Base-by-base conservation (phyloP, 2,113 vertebrate species). In the Tonatia bakeri region DNA sequence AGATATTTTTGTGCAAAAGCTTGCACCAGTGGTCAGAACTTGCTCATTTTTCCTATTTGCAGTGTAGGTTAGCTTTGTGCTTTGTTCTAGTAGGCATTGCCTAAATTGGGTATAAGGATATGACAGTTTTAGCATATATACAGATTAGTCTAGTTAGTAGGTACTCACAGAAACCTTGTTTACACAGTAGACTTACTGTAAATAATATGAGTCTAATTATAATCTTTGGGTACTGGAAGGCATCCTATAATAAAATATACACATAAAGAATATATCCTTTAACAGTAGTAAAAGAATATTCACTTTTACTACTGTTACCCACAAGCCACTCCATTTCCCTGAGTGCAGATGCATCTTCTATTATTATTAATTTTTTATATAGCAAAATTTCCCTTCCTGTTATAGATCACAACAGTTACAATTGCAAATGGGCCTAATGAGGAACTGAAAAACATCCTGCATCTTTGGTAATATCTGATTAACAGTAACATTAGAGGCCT, bases 391-490 rank as follows among this genome's bases (percentile, higher is more conserved):
- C 83, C 16, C 26, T 94, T 95, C 76, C 82, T 91, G 82, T 45
- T 47, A 40, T 0, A 93, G 64, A 80, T 14, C 87, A 94, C 38
- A 52, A 5, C 65, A 65, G 45, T 93, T 84, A 76, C n/a, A 90
- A 45, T 10, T 61, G 17, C 47, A 92, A 92, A 70, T 24, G 17
- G 4, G 11, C 45, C 4, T 90, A 79, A 26, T 61, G 31, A 69
- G 91, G 40, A 87, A 52, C 47, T 80, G 56, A 50, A 91, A 96
- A 87, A 76, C 77, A 81, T 56, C 28, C 50, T 56, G 72, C 28
- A 28, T 31, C 15, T 91, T 79, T 47, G 15, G 64, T 70, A 72
- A 50, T 59, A 91, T 93, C 77, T 96, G 94, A 75, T 93, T 80
- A 87, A 80, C 64, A 43, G 86, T 77, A 84, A 69, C 20, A 26